These are phyloP conservation scores for Metopolophium dirhodum DNA, from an alignment of 1,140 invertebrate genomes.

Conservation along the genomic window DNA sequence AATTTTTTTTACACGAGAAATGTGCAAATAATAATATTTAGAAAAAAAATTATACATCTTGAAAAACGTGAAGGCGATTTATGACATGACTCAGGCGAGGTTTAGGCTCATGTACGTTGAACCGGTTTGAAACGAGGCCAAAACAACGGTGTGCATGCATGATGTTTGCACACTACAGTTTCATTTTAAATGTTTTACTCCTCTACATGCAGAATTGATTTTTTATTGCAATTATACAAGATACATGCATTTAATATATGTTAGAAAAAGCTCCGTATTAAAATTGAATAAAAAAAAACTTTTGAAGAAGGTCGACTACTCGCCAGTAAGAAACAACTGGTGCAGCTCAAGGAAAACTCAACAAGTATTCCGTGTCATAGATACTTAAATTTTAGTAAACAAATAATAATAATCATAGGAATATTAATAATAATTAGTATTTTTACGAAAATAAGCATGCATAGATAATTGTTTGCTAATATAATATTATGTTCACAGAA, in stretches of 20 bases:
- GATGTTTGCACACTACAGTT: background rate
- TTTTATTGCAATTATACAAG: background rate
- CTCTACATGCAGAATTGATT: background rate
- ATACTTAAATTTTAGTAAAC: background rate
- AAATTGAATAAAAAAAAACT: background rate
- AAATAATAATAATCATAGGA: background rate
- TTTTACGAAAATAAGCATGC: background rate
- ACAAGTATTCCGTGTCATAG: background rate
- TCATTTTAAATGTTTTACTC: background rate
- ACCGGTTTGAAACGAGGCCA: slow-evolving; percentile 45
- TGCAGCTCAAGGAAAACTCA: background rate
- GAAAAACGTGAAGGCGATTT: background rate
- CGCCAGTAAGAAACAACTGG: background rate
- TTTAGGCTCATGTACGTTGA: background rate
- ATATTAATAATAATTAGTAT: background rate
- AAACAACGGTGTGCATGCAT: background rate
- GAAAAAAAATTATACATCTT: background rate
- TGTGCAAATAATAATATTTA: background rate
- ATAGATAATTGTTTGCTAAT: background rate
- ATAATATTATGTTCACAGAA: too few species aligned
- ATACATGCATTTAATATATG: background rate
- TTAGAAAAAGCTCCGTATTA: background rate
- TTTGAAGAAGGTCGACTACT: slow-evolving; percentile 2
- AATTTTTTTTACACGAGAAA: background rate
- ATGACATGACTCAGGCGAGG: background rate